Conservation (phyloP, 2,797 vertebrate genomes). For the Caiman crocodilus region DNA sequence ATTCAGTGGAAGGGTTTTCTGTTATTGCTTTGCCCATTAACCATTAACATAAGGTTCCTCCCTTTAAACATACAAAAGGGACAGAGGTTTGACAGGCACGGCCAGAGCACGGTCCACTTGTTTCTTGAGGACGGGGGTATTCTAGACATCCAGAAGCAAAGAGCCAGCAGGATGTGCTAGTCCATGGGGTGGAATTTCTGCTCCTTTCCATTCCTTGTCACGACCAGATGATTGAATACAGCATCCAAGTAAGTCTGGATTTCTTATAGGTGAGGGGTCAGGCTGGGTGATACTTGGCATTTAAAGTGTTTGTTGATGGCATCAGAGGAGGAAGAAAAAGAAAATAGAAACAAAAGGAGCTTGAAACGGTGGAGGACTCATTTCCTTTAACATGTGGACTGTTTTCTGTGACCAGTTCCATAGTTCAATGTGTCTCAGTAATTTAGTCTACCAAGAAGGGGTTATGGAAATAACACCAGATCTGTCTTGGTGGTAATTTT, state of each 20-base stretch:
- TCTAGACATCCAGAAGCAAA: not conserved
- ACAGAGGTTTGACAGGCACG: slow-evolving; percentile 49
- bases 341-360: not conserved
- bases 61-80: slow-evolving; percentile 61
- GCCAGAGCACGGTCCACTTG: slow-evolving; percentile 11
- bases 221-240: not conserved
- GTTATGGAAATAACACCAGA: not conserved
- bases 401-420: not conserved
- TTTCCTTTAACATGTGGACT: not conserved
- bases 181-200: not conserved
- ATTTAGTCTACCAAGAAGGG: not conserved
- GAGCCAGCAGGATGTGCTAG: accelerated
- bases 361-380: not conserved
- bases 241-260: slow-evolving; percentile 36
- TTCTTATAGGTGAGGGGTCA: accelerated
- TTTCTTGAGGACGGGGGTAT: slow-evolving; percentile 19
- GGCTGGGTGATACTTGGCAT: not conserved
- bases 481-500: not conserved
- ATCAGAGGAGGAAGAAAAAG: not conserved
- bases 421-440: not conserved
- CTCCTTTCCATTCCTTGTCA: not conserved
- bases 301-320: not conserved
- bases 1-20: slow-evolving; percentile 10
- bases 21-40: slow-evolving; percentile 60
- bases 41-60: slow-evolving; percentile 64